phyloP scores from a whole-genome alignment of 2,797 vertebrate genomes.

The Knipowitschia caucasica region DNA sequence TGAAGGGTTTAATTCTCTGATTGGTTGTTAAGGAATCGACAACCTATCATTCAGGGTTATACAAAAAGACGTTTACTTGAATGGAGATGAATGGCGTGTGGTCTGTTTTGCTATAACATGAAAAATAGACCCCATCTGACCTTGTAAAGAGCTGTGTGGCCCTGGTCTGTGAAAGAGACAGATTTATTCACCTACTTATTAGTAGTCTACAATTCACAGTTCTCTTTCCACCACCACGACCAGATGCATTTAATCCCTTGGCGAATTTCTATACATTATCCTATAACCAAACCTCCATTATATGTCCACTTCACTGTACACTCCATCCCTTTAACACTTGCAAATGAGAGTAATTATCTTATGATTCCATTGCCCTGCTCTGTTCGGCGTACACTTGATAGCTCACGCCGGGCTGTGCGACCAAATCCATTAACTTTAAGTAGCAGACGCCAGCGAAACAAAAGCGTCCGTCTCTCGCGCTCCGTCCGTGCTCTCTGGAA shows the following conservation, averaged over 20 bases:
- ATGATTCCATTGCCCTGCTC: constrained; percentile 22
- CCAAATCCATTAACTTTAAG: constrained; percentile 55
- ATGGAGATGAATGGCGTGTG: no score
- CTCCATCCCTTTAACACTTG: constrained; percentile 24
- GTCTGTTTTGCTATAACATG: no score
- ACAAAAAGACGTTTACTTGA: no score
- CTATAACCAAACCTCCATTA: neutral
- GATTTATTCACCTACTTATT: no score
- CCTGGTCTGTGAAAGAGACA: no score
- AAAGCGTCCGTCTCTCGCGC: constrained; percentile 49
- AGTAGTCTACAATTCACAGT: no score
- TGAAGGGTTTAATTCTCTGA: no score
- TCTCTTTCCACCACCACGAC: neutral
- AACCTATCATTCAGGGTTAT: no score
- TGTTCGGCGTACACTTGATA: constrained; percentile 32
- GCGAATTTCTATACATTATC: neutral
- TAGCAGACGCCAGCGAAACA: constrained; percentile 55
- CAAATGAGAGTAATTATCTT: constrained; percentile 30
- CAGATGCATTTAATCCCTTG: neutral
- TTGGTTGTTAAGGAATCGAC: no score
- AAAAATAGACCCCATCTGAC: no score
- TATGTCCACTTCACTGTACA: constrained; percentile 3
- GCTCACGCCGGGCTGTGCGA: constrained; percentile 47
- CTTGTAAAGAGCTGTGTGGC: no score
- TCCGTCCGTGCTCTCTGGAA: constrained; percentile 53